Evolutionary conservation across 2,888 invertebrate species (phyloP), one percentile per base, ranked within the genome.

Genomic region (Dichetophora obliterata): DNA sequence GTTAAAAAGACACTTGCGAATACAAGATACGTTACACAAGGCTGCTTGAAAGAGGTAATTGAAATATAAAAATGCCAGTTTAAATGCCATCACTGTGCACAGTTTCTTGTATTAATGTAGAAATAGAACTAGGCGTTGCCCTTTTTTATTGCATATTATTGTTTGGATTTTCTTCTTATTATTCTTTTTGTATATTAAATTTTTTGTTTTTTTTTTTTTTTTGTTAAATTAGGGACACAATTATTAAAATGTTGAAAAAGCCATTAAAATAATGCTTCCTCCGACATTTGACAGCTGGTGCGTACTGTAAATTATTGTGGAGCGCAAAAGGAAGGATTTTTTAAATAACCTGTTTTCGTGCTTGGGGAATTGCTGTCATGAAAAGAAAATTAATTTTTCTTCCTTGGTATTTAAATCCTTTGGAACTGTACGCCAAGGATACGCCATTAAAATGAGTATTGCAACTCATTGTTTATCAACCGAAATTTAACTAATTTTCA

Each of bases 221-320:
- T 65, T 14, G 34, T 4, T n/a, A 27, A 37, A 19, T 34, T 34
- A 34, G 19, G 34, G 34, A 34, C 9, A 16, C 34, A 16, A 63
- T 31, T 27, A 65, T 34, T 34, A n/a, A 31, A 65, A 65, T 65
- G 57, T 5, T 24, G 16, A 24, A 24, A 22, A 27, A 1, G 50
- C 31, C 87, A 86, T 86, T 87, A 87, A 87, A 86, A 83, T 87
- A 86, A 86, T 86, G 86, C 82, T 79, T 81, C 80, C 76, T 79
- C 78, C 78, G 77, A 79, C 82, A 80, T 81, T 82, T 79, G 83
- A 82, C 86, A 87, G 86, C 87, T 86, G 86, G 83, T 86, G 86
- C 83, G 22, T 22, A 11, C 19, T 19, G 14, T 63, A 63, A 63
- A 63, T 65, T 34, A 34, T 22, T n/a, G 19, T 54, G 8, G n/a